Conservation (phyloP, 2,113 vertebrate species). For the Oriolus oriolus region DNA sequence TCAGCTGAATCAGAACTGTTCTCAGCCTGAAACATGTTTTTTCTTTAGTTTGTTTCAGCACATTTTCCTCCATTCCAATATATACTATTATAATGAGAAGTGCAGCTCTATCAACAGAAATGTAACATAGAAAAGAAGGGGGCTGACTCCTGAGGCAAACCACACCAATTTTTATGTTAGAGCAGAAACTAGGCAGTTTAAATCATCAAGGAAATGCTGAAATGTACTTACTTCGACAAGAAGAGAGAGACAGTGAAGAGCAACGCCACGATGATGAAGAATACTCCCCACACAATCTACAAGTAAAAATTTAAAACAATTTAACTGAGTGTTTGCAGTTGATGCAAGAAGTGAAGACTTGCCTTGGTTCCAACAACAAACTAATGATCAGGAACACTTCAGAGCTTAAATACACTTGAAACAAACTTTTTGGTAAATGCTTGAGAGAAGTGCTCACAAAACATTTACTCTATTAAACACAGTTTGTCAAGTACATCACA, state of each 20-base stretch:
- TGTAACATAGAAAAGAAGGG: neutral
- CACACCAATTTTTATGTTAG: neutral
- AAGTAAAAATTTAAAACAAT: conserved; percentile 38
- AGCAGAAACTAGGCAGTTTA: neutral
- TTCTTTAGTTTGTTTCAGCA: neutral
- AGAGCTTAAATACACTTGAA: neutral
- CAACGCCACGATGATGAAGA: conserved; percentile 92
- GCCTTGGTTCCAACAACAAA: neutral
- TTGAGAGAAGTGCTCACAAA: neutral
- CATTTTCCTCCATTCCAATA: neutral
- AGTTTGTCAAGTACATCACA: neutral
- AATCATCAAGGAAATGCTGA: neutral
- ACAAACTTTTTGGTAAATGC: neutral
- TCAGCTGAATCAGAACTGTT: neutral
- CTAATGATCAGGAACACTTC: neutral
- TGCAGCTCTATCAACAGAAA: neutral
- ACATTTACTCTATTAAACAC: neutral
- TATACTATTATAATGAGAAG: neutral
- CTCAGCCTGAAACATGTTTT: neutral
- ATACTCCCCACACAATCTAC: conserved; percentile 89
- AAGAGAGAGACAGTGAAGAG: conserved; percentile 91
- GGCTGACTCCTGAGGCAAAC: neutral
- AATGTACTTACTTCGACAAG: conserved; percentile 92
- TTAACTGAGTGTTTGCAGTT: neutral
- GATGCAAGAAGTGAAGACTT: neutral